Conservation (phyloP, 2,888 invertebrate species). For the Meganola albula region DNA sequence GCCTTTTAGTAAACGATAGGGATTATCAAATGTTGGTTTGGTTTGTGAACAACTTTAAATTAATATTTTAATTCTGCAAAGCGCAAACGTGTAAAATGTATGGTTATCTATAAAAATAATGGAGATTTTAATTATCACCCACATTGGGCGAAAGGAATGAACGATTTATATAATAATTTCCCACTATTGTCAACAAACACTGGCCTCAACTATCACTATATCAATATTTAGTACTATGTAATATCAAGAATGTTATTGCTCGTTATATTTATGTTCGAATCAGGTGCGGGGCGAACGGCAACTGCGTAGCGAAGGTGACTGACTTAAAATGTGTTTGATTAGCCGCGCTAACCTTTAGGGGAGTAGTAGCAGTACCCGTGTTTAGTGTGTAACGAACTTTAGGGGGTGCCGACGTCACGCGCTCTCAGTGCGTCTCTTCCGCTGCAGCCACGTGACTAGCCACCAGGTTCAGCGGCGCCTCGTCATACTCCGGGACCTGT, state of each 20-base stretch:
- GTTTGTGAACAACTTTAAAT: too few species aligned
- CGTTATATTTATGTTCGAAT: slow-evolving; percentile 30
- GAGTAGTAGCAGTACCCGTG: too few species aligned
- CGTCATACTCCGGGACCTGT: slow-evolving; percentile 73
- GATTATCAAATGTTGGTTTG: too few species aligned
- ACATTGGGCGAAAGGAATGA: slow-evolving; percentile 25
- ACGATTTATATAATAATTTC: slow-evolving; percentile 19
- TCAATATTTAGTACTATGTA: slow-evolving; percentile 35
- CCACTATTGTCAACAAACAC: slow-evolving; percentile 52
- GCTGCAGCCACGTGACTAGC: slow-evolving; percentile 82
- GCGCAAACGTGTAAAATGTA: slow-evolving; percentile 16
- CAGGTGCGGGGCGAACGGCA: slow-evolving; percentile 23
- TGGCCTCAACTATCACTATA: slow-evolving; percentile 61
- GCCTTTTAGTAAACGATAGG: too few species aligned
- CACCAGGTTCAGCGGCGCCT: slow-evolving; percentile 83
- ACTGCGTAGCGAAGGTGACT: too few species aligned
- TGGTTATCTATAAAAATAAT: slow-evolving; percentile 28
- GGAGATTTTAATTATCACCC: slow-evolving; percentile 17
- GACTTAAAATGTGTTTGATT: too few species aligned
- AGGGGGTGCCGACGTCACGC: too few species aligned
- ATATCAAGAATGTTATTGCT: slow-evolving; percentile 36
- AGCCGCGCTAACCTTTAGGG: too few species aligned
- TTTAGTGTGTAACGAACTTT: too few species aligned
- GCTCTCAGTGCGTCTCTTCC: slow-evolving; percentile 75
- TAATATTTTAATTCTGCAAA: too few species aligned